These are phyloP conservation scores for Reticulitermes lucifugus DNA, from an alignment of 2,888 invertebrate genomes.

Conservation along the genomic window DNA sequence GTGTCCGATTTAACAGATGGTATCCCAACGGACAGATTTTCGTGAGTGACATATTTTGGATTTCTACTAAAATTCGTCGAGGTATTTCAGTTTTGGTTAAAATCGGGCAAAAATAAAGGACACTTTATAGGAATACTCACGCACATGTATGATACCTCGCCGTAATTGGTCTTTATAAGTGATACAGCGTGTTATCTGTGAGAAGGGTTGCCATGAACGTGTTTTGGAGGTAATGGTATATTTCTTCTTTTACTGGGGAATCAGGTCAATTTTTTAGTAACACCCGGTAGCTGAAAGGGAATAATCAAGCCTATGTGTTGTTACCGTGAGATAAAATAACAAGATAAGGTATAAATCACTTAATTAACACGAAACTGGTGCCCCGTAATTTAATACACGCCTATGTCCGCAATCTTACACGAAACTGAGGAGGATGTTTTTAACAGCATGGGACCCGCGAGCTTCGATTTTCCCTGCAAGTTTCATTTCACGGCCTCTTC, in stretches of 20 bases:
- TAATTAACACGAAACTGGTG: slow-evolving; percentile 16
- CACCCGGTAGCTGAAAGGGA: slow-evolving; percentile 18
- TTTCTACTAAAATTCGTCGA: no score
- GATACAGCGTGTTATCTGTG: no score
- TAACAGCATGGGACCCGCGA: background rate
- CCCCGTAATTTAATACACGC: slow-evolving; percentile 16
- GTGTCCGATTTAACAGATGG: no score
- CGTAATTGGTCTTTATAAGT: no score
- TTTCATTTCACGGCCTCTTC: background rate
- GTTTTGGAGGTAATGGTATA: background rate
- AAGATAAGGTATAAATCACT: slow-evolving; percentile 36
- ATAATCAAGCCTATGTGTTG: background rate
- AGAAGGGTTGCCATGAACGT: background rate
- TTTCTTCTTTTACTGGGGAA: background rate
- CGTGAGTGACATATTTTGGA: no score
- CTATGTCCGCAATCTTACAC: background rate
- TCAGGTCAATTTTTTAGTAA: background rate
- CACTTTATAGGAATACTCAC: no score
- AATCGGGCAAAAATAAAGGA: no score
- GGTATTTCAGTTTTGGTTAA: no score
- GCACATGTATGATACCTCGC: no score
- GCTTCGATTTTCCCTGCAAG: background rate
- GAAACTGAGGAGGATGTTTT: background rate
- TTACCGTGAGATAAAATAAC: slow-evolving; percentile 26
- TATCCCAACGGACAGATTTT: no score